Percentiles rank a stretch among this genome's conserved stretches.
Evolutionary conservation across 1,140 invertebrate species (phyloP).

Genomic region (Saxidomus purpurata): DNA sequence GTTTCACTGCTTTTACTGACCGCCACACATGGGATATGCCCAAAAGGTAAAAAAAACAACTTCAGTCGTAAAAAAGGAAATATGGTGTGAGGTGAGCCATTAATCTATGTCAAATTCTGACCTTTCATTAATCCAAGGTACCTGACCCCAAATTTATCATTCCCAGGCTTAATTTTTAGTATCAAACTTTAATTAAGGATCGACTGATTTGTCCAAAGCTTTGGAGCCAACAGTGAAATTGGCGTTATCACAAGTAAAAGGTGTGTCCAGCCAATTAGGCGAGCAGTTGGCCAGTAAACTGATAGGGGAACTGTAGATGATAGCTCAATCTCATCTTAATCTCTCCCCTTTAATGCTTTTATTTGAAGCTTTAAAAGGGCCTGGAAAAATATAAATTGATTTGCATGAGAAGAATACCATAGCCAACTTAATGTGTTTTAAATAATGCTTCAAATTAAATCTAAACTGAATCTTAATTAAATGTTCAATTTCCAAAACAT

Average conservation of each 20-base stretch:
- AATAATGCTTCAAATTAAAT: background rate
- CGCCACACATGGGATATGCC: constrained; percentile 25
- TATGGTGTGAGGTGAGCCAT: constrained; percentile 31
- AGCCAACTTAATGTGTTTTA: background rate
- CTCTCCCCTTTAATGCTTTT: background rate
- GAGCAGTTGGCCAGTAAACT: constrained; percentile 21
- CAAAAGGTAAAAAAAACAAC: constrained; percentile 40
- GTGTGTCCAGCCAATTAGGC: constrained; percentile 28
- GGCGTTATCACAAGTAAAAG: constrained; percentile 40
- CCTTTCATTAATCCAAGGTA: constrained; percentile 38
- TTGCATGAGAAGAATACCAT: background rate
- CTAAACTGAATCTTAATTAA: background rate
- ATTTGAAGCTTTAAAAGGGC: background rate
- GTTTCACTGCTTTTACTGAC: constrained; percentile 8
- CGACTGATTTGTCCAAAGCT: constrained; percentile 25
- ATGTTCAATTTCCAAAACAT: background rate
- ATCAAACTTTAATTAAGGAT: constrained; percentile 41
- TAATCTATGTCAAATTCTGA: constrained; percentile 42
- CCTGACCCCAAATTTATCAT: constrained; percentile 25
- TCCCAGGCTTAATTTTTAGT: constrained; percentile 4
- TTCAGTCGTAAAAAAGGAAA: constrained; percentile 39
- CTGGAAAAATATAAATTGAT: background rate
- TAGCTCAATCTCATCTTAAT: constrained; percentile 28
- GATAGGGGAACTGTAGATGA: background rate
- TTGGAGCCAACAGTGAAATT: constrained; percentile 1